Conservation (phyloP, 2,797 vertebrate species). For the Agapornis canus region DNA sequence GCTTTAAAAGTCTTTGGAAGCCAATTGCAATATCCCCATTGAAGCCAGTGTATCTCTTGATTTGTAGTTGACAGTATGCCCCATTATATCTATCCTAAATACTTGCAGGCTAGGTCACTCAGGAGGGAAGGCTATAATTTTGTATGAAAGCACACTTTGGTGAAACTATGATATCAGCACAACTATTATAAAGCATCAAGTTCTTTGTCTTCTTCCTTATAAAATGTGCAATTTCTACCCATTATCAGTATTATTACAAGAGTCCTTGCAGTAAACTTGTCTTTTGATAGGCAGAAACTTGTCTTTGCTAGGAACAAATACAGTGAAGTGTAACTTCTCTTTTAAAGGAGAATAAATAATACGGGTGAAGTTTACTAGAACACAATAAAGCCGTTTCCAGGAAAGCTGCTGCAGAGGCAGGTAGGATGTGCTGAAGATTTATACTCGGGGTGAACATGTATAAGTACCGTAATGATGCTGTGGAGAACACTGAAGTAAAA, state of each 20-base stretch:
- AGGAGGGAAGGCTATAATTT: conserved; percentile 56
- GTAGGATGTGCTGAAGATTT: conserved; percentile 54
- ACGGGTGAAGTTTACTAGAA: conserved; percentile 58
- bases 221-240: conserved; percentile 64
- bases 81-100: conserved; percentile 35
- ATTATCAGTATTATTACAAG: conserved; percentile 57
- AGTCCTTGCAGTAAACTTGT: conserved; percentile 48
- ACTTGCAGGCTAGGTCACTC: conserved; percentile 56
- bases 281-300: conserved; percentile 57
- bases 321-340: conserved; percentile 39
- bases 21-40: not conserved
- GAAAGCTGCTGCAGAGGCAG: conserved; percentile 59
- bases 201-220: conserved; percentile 50
- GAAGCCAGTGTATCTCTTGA: not conserved
- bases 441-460: conserved; percentile 21
- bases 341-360: conserved; percentile 69
- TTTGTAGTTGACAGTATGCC: conserved; percentile 13
- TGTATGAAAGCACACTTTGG: conserved; percentile 48
- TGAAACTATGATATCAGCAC: conserved; percentile 59
- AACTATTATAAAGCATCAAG: conserved; percentile 50
- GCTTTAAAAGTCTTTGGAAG: not conserved
- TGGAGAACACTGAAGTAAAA: conserved; percentile 27
- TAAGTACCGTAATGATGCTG: conserved; percentile 1
- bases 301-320: conserved; percentile 38
- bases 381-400: conserved; percentile 55